These are phyloP conservation scores for Eucera pruinosa DNA, from an alignment of 2,888 invertebrate genomes.

Conservation along the genomic window DNA sequence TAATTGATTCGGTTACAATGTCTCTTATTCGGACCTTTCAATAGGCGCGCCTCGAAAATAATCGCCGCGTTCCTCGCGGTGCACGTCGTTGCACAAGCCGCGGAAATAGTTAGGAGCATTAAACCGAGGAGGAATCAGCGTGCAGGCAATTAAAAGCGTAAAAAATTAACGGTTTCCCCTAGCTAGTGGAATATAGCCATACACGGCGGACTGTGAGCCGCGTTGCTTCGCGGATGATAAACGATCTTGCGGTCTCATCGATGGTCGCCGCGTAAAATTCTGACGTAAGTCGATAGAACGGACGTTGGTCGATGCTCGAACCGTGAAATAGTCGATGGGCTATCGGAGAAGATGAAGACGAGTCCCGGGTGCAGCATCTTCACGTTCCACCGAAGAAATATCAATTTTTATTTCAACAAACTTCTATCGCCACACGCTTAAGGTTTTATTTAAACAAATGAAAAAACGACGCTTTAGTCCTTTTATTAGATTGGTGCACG, in stretches of 20 bases:
- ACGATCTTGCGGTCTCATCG: constrained; percentile 61
- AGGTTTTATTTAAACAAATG: too few species aligned
- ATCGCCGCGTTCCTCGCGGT: neutral
- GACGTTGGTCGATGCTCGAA: constrained; percentile 30
- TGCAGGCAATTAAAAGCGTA: constrained; percentile 44
- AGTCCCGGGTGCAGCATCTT: neutral
- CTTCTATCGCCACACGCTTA: too few species aligned
- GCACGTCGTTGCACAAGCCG: neutral
- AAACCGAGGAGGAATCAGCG: constrained; percentile 11
- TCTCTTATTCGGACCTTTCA: neutral
- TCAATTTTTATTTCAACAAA: constrained; percentile 5
- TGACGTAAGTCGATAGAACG: constrained; percentile 62
- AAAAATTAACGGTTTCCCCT: constrained; percentile 53
- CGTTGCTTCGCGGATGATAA: constrained; percentile 61
- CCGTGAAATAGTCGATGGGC: constrained; percentile 1
- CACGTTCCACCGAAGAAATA: neutral
- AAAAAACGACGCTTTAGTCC: too few species aligned
- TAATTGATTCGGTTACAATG: constrained; percentile 50
- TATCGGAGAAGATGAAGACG: neutral
- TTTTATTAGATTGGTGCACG: too few species aligned
- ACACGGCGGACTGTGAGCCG: constrained; percentile 18
- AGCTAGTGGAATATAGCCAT: constrained; percentile 33
- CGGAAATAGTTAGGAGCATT: neutral
- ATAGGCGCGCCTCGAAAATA: neutral
- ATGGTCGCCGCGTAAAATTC: constrained; percentile 55